Conservation (phyloP, 2,797 vertebrate genomes). For the Rhadinocentrus ornatus region DNA sequence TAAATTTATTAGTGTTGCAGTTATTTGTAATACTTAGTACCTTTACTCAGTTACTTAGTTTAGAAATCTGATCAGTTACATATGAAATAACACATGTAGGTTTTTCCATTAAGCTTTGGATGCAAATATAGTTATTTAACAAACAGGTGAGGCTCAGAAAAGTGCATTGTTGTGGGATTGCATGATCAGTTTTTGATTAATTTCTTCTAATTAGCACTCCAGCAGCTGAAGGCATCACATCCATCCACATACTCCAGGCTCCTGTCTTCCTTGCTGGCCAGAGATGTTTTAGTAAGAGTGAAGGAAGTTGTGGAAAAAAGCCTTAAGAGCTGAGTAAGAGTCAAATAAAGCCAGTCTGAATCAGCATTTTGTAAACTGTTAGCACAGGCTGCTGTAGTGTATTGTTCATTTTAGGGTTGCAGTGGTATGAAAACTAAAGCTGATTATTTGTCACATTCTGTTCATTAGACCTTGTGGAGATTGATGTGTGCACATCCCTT, state of each 20-base stretch:
- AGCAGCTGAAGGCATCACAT: constrained; percentile 10
- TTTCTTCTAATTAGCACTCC: constrained; percentile 30
- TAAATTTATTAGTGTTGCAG: not conserved
- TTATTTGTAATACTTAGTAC: not conserved
- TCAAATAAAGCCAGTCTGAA: constrained; percentile 35
- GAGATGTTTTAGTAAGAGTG: constrained; percentile 18
- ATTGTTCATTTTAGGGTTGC: not conserved
- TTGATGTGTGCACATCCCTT: not conserved
- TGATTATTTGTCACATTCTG: not conserved
- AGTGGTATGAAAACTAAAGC: not conserved
- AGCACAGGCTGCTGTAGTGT: constrained; percentile 6
- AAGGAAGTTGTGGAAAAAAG: constrained; percentile 19
- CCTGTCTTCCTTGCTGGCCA: constrained; percentile 24
- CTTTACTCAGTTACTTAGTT: not conserved
- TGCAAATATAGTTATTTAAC: not conserved
- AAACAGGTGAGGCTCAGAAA: not conserved
- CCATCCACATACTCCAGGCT: constrained; percentile 12
- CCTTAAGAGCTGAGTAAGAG: constrained; percentile 38
- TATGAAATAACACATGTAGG: not conserved
- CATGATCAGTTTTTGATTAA: constrained; percentile 45
- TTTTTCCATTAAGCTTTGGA: not conserved
- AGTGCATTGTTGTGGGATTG: constrained; percentile 8
- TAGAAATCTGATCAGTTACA: not conserved
- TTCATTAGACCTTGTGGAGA: not conserved
- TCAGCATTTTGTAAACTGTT: constrained; percentile 29